Conservation (phyloP, 2,888 invertebrate genomes). For the Drosophila trichaetosa region DNA sequence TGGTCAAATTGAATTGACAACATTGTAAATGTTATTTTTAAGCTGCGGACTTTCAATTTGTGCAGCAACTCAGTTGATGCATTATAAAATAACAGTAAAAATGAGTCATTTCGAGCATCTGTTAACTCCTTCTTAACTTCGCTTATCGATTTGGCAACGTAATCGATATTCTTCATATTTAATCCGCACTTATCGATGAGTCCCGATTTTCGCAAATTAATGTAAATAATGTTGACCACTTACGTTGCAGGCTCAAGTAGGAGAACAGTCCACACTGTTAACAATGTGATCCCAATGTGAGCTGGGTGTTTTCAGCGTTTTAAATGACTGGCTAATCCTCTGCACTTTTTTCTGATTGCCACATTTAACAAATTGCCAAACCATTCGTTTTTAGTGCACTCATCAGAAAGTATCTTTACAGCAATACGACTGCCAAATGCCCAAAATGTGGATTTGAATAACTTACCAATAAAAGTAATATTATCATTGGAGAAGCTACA, state of each 20-base stretch:
- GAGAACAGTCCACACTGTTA: constrained; percentile 40
- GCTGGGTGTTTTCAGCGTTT: constrained; percentile 85
- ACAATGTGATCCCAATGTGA: constrained; percentile 85
- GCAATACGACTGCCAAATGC: neutral
- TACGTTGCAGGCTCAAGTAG: constrained; percentile 26
- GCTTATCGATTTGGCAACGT: constrained; percentile 87
- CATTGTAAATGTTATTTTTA: neutral
- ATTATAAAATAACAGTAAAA: neutral
- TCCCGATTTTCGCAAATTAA: neutral
- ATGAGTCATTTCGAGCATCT: too few relatives aligned
- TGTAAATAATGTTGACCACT: constrained; percentile 1
- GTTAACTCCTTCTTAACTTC: constrained; percentile 6
- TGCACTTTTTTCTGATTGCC: constrained; percentile 83
- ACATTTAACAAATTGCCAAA: constrained; percentile 72
- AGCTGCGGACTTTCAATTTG: neutral
- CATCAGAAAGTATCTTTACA: neutral
- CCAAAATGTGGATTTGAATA: constrained; percentile 92
- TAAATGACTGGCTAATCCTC: constrained; percentile 88
- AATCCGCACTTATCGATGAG: neutral
- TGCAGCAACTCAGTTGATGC: neutral
- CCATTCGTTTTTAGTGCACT: constrained; percentile 91
- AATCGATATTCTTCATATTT: neutral
- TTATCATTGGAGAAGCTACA: constrained; percentile 93
- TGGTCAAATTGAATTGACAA: neutral
- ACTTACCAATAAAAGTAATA: constrained; percentile 89